A percentile compares a stretch with the other conserved stretches of the same genome.
Evolutionary conservation across 1,140 invertebrate genomes (phyloP).

Genomic region (Oryctes rhinoceros): DNA sequence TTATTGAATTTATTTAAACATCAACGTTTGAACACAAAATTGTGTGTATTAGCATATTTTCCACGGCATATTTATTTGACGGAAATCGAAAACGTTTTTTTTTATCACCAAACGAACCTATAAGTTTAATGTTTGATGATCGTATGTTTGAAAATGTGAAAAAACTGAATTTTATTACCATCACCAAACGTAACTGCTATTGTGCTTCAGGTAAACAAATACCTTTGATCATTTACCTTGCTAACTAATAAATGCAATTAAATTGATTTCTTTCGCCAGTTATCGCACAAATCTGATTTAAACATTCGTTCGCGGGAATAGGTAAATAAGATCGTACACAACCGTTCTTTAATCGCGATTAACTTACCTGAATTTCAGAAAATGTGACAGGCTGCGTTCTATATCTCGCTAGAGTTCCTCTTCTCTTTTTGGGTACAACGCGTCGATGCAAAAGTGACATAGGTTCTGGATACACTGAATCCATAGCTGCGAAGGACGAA

Average conservation of each 20-base stretch:
- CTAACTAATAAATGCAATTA: background rate
- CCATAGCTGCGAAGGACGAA: constrained; percentile 63
- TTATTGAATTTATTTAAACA: constrained; percentile 26
- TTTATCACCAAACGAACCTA: background rate
- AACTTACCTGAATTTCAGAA: constrained; percentile 74
- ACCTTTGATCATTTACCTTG: background rate
- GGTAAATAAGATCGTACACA: too few species aligned
- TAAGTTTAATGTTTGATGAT: too few species aligned
- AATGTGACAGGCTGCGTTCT: constrained; percentile 79
- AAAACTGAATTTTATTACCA: background rate
- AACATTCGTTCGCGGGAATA: too few species aligned
- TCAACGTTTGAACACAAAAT: constrained; percentile 8
- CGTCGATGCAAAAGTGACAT: constrained; percentile 70
- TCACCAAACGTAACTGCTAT: background rate
- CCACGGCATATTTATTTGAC: background rate
- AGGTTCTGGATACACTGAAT: constrained; percentile 76
- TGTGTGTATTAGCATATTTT: background rate
- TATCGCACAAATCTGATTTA: too few species aligned
- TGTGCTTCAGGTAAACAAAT: background rate
- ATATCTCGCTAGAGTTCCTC: constrained; percentile 65
- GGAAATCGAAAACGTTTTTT: background rate
- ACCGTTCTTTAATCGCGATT: background rate
- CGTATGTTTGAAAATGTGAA: too few species aligned
- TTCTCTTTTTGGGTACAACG: constrained; percentile 67
- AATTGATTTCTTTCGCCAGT: too few species aligned